Evolutionary conservation across 2,113 vertebrate species (phyloP).

Genomic region (Serinus canaria): DNA sequence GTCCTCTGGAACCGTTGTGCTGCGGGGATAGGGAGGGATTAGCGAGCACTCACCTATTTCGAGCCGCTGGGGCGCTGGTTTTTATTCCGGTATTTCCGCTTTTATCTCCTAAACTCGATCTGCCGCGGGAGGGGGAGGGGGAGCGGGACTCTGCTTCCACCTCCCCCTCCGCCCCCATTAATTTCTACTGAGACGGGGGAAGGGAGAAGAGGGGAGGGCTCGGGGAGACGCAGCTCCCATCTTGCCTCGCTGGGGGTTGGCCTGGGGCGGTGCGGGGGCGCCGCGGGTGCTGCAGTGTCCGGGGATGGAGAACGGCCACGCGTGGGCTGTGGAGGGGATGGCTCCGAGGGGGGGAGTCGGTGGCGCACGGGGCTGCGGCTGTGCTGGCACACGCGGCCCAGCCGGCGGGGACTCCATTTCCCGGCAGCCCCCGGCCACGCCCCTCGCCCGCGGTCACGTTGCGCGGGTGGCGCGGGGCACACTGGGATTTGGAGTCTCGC

Average conservation of each 20-base stretch:
- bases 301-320: background rate
- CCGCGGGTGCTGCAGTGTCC: background rate
- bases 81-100: fast-evolving
- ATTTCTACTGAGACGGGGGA: background rate
- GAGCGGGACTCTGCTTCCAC: fast-evolving
- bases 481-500: background rate
- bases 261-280: background rate
- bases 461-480: background rate
- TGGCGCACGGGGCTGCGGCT: background rate
- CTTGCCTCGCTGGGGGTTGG: background rate
- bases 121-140: background rate
- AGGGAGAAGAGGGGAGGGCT: background rate
- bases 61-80: fast-evolving
- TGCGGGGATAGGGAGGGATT: too few relatives aligned
- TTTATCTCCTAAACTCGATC: fast-evolving
- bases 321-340: background rate
- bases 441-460: fast-evolving
- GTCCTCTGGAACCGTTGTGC: fast-evolving
- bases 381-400: background rate
- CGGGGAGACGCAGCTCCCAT: background rate
- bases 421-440: background rate
- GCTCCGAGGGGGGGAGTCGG: background rate
- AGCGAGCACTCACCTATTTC: fast-evolving
- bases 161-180: too few relatives aligned
- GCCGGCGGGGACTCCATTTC: background rate